These are phyloP conservation scores for Anastatus disparis DNA, from an alignment of 1,140 invertebrate species.

Conservation along the genomic window DNA sequence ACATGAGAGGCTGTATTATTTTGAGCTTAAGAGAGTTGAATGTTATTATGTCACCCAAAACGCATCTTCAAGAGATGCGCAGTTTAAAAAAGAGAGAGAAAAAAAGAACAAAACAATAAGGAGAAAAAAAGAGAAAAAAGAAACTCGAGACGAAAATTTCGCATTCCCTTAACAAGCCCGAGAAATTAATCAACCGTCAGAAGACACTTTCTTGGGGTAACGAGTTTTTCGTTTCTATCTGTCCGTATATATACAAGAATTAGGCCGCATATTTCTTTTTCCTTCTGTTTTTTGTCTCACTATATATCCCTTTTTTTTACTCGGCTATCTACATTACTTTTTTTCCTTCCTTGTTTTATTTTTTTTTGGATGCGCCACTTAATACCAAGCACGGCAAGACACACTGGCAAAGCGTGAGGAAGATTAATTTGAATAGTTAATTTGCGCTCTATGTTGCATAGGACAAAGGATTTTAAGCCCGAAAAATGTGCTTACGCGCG, in stretches of 20 bases:
- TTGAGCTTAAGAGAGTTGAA: no score
- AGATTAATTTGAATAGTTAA: constrained; percentile 42
- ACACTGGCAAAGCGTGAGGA: neutral
- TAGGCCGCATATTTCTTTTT: neutral
- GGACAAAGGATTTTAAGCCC: neutral
- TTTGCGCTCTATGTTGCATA: constrained; percentile 14
- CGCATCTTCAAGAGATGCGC: no score
- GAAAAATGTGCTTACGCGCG: constrained; percentile 3
- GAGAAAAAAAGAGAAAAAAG: no score
- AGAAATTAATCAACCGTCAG: constrained; percentile 22
- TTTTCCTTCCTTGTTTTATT: no score
- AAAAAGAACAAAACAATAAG: no score
- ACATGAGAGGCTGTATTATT: neutral
- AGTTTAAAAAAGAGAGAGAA: no score
- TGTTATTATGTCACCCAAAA: no score
- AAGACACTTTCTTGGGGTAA: neutral
- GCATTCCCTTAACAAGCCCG: constrained; percentile 11
- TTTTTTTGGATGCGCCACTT: neutral
- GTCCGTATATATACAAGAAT: no score
- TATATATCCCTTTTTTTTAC: neutral
- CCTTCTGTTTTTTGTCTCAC: neutral
- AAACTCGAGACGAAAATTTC: neutral
- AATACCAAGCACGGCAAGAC: neutral
- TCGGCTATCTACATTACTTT: no score
- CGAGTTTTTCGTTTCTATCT: constrained; percentile 23